Evolutionary conservation across 30 jellyfish, hydroid and myxozoan genomes (phyloP).

Genomic region (Cassiopea andromeda): DNA sequence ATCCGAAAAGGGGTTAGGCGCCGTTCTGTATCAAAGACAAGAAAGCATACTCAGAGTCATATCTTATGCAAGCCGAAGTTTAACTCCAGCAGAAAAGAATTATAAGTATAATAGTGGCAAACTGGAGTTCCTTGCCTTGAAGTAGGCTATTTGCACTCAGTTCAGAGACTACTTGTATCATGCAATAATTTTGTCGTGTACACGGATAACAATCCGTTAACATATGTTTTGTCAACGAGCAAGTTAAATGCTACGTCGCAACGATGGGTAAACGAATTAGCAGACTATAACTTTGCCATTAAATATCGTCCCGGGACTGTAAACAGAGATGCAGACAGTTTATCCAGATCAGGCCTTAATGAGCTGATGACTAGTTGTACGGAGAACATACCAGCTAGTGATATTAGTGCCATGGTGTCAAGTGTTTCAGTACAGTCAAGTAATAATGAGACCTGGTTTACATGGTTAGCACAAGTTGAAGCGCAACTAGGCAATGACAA

Average conservation of each 20-base stretch:
- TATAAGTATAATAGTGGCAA: slow-evolving; percentile 48
- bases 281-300: slow-evolving; percentile 60
- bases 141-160: slow-evolving; percentile 45
- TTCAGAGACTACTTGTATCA: slow-evolving; percentile 24
- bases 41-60: slow-evolving; percentile 34
- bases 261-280: slow-evolving; percentile 56
- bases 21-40: slow-evolving; percentile 49
- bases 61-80: slow-evolving; percentile 54
- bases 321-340: slow-evolving; percentile 64
- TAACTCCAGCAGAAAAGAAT: slow-evolving; percentile 52
- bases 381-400: slow-evolving; percentile 13
- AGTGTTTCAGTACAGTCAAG: not conserved
- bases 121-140: slow-evolving; percentile 48
- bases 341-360: not conserved
- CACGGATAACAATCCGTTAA: slow-evolving; percentile 57
- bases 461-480: not conserved
- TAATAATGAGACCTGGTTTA: not conserved
- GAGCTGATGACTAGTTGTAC: slow-evolving; percentile 36
- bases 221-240: slow-evolving; percentile 42
- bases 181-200: slow-evolving; percentile 39
- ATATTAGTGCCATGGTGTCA: not conserved
- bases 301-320: slow-evolving; percentile 59
- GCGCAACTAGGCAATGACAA: not conserved
- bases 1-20: slow-evolving; percentile 44
- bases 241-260: slow-evolving; percentile 52